phyloP scores from a whole-genome alignment of 1,140 invertebrate species.

The Saxidomus purpurata region DNA sequence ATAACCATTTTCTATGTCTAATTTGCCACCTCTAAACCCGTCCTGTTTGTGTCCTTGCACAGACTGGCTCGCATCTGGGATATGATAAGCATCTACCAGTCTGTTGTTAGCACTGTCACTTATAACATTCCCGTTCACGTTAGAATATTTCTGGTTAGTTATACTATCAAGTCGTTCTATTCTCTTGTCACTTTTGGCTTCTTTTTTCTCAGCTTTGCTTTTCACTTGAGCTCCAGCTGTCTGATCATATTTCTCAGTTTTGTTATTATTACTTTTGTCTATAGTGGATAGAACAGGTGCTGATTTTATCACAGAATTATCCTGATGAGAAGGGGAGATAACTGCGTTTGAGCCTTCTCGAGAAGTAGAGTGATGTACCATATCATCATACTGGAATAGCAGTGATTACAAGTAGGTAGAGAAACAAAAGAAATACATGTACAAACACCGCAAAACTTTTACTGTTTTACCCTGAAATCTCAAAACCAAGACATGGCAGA shows the following conservation, averaged over 20 bases:
- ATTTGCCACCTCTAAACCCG: conserved; percentile 46
- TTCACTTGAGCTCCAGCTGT: not conserved
- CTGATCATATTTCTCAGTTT: not conserved
- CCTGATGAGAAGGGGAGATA: not conserved
- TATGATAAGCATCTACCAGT: conserved; percentile 57
- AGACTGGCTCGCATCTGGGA: conserved; percentile 20
- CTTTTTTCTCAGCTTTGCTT: conserved; percentile 23
- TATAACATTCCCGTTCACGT: conserved; percentile 15
- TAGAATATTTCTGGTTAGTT: conserved; percentile 9
- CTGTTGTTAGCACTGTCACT: conserved; percentile 25
- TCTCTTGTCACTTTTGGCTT: not conserved
- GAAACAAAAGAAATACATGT: not conserved
- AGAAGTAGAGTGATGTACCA: not conserved
- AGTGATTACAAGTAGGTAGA: not conserved
- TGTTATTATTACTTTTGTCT: conserved; percentile 28
- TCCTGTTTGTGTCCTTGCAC: conserved; percentile 25
- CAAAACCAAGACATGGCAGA: not conserved
- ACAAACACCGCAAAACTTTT: too few relatives aligned
- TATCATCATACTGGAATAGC: conserved; percentile 37
- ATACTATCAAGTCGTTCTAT: not conserved
- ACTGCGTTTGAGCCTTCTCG: not conserved
- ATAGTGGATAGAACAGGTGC: not conserved
- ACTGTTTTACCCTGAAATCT: too few relatives aligned
- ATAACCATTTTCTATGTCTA: conserved; percentile 19
- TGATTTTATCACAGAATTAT: not conserved